Evolutionary conservation across 2,797 vertebrate species (phyloP), one percentile per base, ranked within the genome.

Genomic region (Tachyglossus aculeatus): DNA sequence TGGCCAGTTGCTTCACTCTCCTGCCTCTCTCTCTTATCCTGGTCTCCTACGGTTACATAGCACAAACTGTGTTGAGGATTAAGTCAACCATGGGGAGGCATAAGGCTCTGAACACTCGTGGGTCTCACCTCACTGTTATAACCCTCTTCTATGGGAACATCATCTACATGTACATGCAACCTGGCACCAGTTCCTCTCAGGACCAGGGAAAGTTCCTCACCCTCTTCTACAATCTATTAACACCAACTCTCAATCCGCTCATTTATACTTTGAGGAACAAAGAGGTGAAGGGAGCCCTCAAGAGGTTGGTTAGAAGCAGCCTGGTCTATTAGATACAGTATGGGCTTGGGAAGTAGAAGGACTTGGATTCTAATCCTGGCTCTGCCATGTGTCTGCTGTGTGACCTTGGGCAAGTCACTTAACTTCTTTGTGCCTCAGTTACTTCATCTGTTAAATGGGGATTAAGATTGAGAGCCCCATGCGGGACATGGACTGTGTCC

Each of bases 221-320:
- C 0, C 34, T 87, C 3, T 85, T 85, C 53, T 87, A 83, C 6
- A 78, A 80, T 16, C 62, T 85, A 4, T 59, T 87, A 24, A 87
- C 80, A 10, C 78, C 80, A 16, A 32, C 80, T 44, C 56, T 83
- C 8, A 83, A 85, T 34, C 85, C 80, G 34, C 25, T 87, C 19
- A 85, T 87, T 33, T 81, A 85, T n/a, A 81, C 75, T 27, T 41
- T 87, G 48, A 81, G 78, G 48, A 87, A 85, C 54, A 80, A 66
- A 19, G 75, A 81, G 16, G 75, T 85, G 52, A 81, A 77, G 25
- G 63, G 58, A 3, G 62, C 78, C 1, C 50, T 87, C 13, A 62
- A 32, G 63, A 83, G 60, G 55, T 9, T 78, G 4, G 8, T 71
- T 13, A 11, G 27, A 1, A 75, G 45, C 51, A 53, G 2, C 4